Base-by-base conservation (phyloP, 2,113 vertebrate genomes). In the Hippocampus barbouri region DNA sequence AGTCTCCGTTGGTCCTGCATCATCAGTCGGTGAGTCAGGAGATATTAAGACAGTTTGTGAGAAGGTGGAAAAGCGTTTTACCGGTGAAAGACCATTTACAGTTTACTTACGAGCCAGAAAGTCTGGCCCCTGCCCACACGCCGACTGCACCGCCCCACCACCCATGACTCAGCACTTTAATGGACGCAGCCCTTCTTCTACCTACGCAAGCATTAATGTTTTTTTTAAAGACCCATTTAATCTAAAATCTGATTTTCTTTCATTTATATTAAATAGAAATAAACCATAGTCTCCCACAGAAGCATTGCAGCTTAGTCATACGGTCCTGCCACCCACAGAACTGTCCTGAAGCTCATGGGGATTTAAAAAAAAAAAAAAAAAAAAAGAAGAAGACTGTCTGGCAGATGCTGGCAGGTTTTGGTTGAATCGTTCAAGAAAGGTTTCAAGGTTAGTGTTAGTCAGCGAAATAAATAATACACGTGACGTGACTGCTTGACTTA, bases 121-220 rank as follows among this genome's bases (percentile, higher is more conserved):
- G 23, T 40, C 57, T 60, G 25, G 57, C 10, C 34, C 10, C 34
- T 20, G 30, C 60, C 54, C 54, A 23, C n/a, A 12, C 54, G 4
- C 15, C 49, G 49, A 20, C 49, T 20, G 49, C 18, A 18, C 75
- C n/a, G 2, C 75, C 75, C 79, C 68, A 20, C 54, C 73, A 15
- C 27, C 66, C 56, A 73, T 85, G 85, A 84, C 83, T 87, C 86
- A 85, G 74, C 61, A 15, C 64, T 47, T 20, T 85, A 83, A 86
- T 82, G 80, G 80, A 82, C 21, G 45, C 68, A 34, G 74, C 67
- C 18, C 30, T 27, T 80, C 61, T 71, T 80, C 61, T 70, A 34
- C 79, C 76, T 83, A 78, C 60, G 6, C 79, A 71, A 69, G 77
- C 75, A 83, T 65, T 51, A 16, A 4, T 45, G 12, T 45, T 11